Evolutionary conservation across 2,888 invertebrate species (phyloP), one percentile per base, ranked within the genome.

Genomic region (Zygaena filipendulae): DNA sequence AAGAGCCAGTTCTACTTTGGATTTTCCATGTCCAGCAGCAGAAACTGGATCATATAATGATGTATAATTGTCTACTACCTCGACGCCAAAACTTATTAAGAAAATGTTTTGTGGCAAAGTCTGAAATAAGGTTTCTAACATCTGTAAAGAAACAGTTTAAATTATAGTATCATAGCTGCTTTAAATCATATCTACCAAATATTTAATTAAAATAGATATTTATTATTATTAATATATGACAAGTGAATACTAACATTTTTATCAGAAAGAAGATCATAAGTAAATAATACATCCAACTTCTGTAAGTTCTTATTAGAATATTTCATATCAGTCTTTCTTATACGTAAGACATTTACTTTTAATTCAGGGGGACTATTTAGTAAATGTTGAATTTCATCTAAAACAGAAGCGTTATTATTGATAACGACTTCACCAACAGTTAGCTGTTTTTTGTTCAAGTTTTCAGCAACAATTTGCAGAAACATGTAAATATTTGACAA

Each of bases 401-500:
- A 42, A 10, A 42, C 20, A 1, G 33, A n/a, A n/a, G 34, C 28
- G 3, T 35, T 14, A 5, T 36, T 27, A 13, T 42, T 39, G 11
- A 29, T 10, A 12, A 29, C 9, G 10, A 53, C 26, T 32, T 55
- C 47, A 2, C 47, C 13, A 2, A 55, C 35, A 14, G 45, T 47
- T 3, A 53, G 36, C 1, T 28, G 13, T 2, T 38, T 33, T 30
- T 46, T 52, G 19, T 44, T 47, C 3, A 50, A 22, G 32, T 56
- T 57, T 37, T 58, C 55, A 16, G 44, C 40, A 5, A 54, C 42
- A 7, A 52, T 48, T 54, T 59, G 59, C 11, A 53, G 14, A 23
- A 36, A 47, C 1, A 44, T 26, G 27, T 42, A 35, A 2, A 52
- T 9, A n/a, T n/a, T 39, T 3, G 42, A 38, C 16, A 32, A 22